Evolutionary conservation across 1,140 invertebrate species (phyloP).

Genomic region (Drosophila sproati): DNA sequence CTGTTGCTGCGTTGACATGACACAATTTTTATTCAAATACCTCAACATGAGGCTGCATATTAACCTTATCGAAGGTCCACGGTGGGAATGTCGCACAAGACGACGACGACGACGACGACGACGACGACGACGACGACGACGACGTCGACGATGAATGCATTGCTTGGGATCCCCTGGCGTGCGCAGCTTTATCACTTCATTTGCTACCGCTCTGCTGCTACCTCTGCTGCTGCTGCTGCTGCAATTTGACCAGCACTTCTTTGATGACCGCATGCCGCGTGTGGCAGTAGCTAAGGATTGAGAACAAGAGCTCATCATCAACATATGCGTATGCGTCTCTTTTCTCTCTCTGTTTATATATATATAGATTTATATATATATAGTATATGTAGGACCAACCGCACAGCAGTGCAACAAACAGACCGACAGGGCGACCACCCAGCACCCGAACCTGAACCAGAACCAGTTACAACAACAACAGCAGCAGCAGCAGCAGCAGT

Average conservation of each 20-base stretch:
- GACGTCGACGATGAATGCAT: conserved; percentile 9
- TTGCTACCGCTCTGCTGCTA: conserved; percentile 53
- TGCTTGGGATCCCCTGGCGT: conserved; percentile 60
- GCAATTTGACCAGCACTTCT: conserved; percentile 78
- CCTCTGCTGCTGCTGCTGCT: conserved; percentile 24
- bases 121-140: conserved; percentile 1
- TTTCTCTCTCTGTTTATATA: not conserved
- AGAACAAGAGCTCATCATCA: conserved; percentile 68
- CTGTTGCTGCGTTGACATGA: conserved; percentile 59
- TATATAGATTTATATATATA: not conserved
- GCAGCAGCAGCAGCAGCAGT: not conserved
- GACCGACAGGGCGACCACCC: conserved; percentile 52
- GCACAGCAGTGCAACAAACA: conserved; percentile 80
- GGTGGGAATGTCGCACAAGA: conserved; percentile 80
- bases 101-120: conserved; percentile 23
- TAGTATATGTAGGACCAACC: conserved; percentile 71
- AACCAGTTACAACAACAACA: not conserved
- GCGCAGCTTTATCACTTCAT: conserved; percentile 83
- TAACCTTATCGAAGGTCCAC: conserved; percentile 62
- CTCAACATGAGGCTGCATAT: conserved; percentile 70
- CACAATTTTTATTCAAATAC: conserved; percentile 83
- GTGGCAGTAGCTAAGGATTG: conserved; percentile 67
- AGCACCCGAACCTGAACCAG: conserved; percentile 24
- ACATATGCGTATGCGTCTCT: conserved; percentile 54
- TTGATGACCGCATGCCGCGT: conserved; percentile 77